A percentile compares a stretch with the other conserved stretches of the same genome.
Conservation (phyloP, 2,797 vertebrate genomes). For the Xiphorhynchus erythropygius region DNA sequence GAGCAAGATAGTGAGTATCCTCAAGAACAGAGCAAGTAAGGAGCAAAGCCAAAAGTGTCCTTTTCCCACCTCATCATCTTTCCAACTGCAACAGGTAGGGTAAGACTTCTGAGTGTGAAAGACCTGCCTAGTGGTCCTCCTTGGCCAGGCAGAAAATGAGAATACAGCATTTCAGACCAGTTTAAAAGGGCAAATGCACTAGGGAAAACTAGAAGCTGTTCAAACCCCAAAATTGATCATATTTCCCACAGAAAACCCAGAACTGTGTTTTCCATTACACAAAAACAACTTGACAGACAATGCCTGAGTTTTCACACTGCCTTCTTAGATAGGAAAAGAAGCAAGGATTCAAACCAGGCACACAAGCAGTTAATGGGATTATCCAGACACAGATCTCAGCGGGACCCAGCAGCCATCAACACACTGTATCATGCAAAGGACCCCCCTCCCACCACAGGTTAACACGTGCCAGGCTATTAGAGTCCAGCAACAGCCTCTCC, state of each 20-base stretch:
- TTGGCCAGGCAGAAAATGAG: neutral
- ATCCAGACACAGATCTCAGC: slow-evolving; percentile 43
- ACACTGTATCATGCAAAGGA: slow-evolving; percentile 44
- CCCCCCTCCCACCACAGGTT: slow-evolving; percentile 43
- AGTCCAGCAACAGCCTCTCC: slow-evolving; percentile 54
- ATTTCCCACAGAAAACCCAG: neutral
- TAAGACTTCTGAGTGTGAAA: neutral
- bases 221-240: neutral
- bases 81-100: neutral
- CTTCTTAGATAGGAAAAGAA: neutral
- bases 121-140: neutral
- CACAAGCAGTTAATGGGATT: slow-evolving; percentile 62
- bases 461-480: slow-evolving; percentile 69
- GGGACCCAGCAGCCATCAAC: slow-evolving; percentile 45
- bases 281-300: neutral
- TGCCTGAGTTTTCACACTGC: neutral
- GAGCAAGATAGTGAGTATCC: neutral
- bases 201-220: neutral
- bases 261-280: neutral
- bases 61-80: neutral
- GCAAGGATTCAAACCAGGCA: slow-evolving; percentile 49
- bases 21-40: neutral
- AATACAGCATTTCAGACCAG: slow-evolving; percentile 17
- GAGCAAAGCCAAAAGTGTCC: neutral
- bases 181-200: neutral